Base-by-base conservation (phyloP, 2,888 invertebrate species). In the Lordiphosa fenestrarum region DNA sequence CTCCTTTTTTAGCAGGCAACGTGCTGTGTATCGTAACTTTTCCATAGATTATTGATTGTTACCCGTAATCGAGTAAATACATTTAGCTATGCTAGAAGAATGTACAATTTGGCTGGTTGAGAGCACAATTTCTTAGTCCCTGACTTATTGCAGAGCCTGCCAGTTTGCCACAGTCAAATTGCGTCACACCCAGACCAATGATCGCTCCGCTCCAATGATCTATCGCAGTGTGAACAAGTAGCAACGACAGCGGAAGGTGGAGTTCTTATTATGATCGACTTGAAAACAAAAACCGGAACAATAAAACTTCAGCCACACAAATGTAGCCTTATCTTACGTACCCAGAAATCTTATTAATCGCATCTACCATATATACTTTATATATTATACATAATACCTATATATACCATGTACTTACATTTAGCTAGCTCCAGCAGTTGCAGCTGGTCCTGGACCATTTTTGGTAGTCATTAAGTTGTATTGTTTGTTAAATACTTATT, bases 131-230 rank as follows among this genome's bases (percentile, higher is more conserved):
- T 30, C 25, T 33, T 33, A 51, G 60, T 63, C 53, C 66, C 51
- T 60, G 41, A 53, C 49, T 74, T 62, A 69, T 86, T 81, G 58
- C 94, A 96, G 95, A 92, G 93, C 93, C 86, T 95, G 95, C 90
- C 94, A 95, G 90, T 96, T 96, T 89, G 95, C 96, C 63, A 96
- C 96, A 66, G 95, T 96, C 89, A 96, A 96, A 91, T 92, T 96
- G 89, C 92, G 95, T 89, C 95, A 95, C 91, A 94, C 95, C 86
- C 93, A 95, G 91, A 95, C 95, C 87, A 95, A 95, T 90, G 95
- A 96, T 90, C 93, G 95, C 84, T 94, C 95, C 73, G 94, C 95
- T 80, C 95, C 95, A 73, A 92, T 95, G 90, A 91, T 93, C 59
- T 83, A 87, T 72, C 77, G 87, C 60, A 87, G 85, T 62, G 82